phyloP scores from a whole-genome alignment of 2,113 vertebrate species.

The Propithecus coquereli region DNA sequence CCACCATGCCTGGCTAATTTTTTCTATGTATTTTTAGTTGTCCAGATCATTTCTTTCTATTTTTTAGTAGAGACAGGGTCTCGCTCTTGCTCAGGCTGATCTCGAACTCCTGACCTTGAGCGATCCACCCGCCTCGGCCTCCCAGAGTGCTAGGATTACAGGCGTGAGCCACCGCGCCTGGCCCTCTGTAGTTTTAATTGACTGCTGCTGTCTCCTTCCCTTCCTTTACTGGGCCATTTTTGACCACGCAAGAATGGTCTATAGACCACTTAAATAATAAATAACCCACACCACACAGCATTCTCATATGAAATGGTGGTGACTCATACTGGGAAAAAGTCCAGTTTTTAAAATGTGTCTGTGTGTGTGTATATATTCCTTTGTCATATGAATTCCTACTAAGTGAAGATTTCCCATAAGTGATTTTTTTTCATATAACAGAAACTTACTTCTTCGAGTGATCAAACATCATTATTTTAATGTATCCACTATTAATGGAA shows the following conservation, averaged over 20 bases:
- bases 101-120: too few species aligned
- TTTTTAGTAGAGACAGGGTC: too few species aligned
- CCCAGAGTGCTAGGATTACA: too few species aligned
- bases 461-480: background rate
- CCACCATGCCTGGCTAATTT: too few species aligned
- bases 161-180: too few species aligned
- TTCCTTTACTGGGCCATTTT: slow-evolving; percentile 50
- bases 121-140: too few species aligned
- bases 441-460: background rate
- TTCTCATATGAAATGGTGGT: background rate
- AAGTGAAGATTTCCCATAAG: background rate
- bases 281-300: background rate
- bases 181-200: background rate
- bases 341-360: slow-evolving; percentile 1
- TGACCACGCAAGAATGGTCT: slow-evolving; percentile 29
- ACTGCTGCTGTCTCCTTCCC: background rate
- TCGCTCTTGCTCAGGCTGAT: too few species aligned
- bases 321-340: background rate
- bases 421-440: background rate
- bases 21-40: too few species aligned
- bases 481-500: background rate
- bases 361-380: background rate
- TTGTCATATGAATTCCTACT: slow-evolving; percentile 3
- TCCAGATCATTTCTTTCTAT: too few species aligned
- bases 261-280: slow-evolving; percentile 50